phyloP scores from a whole-genome alignment of 2,888 invertebrate species.

The Strigamia transsilvanica region DNA sequence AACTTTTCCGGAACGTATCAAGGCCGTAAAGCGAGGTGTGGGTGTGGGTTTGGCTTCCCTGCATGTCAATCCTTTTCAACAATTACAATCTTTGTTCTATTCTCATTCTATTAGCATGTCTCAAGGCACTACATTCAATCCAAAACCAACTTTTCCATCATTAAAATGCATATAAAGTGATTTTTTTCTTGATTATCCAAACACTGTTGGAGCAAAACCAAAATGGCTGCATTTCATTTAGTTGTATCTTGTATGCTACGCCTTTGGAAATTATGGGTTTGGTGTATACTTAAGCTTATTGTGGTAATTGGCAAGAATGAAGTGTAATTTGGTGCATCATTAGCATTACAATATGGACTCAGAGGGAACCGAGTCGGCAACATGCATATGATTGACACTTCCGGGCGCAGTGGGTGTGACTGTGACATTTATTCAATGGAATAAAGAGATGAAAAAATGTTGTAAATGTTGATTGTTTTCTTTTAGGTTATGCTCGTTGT shows the following conservation, averaged over 20 bases:
- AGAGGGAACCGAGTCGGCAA: slow-evolving; percentile 6
- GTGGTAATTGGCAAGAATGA: slow-evolving; percentile 31
- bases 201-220: neutral
- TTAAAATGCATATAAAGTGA: too few relatives aligned
- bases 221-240: neutral
- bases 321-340: slow-evolving; percentile 41
- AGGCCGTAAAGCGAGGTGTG: too few relatives aligned
- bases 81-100: too few relatives aligned
- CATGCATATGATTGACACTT: slow-evolving; percentile 38
- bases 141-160: too few relatives aligned
- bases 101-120: too few relatives aligned
- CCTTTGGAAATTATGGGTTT: neutral
- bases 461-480: too few relatives aligned
- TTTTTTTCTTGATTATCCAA: too few relatives aligned
- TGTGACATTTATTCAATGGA: neutral
- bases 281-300: neutral
- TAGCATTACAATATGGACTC: slow-evolving; percentile 31
- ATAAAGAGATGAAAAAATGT: neutral
- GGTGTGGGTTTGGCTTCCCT: too few relatives aligned
- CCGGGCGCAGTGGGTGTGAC: slow-evolving; percentile 31
- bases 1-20: too few relatives aligned
- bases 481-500: slow-evolving; percentile 12
- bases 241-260: neutral
- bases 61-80: too few relatives aligned
- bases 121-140: too few relatives aligned